These are phyloP conservation scores for Carassius gibelio DNA, from an alignment of 2,113 vertebrate genomes.

Conservation along the genomic window DNA sequence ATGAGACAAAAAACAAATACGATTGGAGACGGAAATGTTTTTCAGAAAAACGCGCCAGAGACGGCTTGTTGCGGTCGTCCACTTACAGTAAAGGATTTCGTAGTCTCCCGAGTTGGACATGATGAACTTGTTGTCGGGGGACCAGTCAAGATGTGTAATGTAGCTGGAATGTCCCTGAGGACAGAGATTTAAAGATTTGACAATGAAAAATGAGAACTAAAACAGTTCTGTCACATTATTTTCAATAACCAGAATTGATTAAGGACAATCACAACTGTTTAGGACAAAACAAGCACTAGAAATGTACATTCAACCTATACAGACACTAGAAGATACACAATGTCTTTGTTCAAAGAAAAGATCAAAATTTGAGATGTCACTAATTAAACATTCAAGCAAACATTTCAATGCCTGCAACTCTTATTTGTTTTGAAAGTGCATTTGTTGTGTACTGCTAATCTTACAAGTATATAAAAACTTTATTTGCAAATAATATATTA, in stretches of 20 bases:
- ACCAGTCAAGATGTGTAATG: constrained; percentile 99
- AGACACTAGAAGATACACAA: too few species aligned
- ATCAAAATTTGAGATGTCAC: too few species aligned
- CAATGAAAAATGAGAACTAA: neutral
- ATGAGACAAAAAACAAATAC: neutral
- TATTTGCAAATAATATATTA: too few species aligned
- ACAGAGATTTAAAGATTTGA: constrained; percentile 42
- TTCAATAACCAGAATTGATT: neutral
- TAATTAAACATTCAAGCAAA: too few species aligned
- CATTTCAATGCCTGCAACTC: too few species aligned
- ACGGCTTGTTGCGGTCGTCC: constrained; percentile 20
- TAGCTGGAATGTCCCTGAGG: constrained; percentile 98
- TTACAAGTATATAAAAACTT: too few species aligned
- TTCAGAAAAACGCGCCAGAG: neutral
- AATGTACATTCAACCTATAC: too few species aligned
- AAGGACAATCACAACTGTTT: neutral
- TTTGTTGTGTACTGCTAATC: too few species aligned
- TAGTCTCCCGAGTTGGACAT: constrained; percentile 99
- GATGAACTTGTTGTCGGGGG: constrained; percentile 95
- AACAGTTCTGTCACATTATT: neutral
- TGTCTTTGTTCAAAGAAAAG: too few species aligned
- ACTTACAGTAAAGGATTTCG: constrained; percentile 99
- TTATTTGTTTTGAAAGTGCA: too few species aligned
- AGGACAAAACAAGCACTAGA: neutral
- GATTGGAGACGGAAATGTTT: neutral